Conservation (phyloP, 2,113 vertebrate genomes). For the Leucopsar rothschildi region DNA sequence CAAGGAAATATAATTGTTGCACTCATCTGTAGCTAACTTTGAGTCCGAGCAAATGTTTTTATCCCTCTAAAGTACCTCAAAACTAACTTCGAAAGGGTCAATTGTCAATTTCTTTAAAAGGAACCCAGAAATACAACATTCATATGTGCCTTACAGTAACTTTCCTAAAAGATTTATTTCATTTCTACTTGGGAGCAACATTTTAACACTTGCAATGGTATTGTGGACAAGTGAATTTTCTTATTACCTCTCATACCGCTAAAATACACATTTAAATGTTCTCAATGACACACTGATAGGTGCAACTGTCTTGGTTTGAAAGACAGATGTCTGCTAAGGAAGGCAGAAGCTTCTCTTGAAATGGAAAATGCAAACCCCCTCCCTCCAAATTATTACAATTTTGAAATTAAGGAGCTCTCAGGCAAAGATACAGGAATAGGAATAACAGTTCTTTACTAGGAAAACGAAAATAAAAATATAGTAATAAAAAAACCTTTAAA, state of each 20-base stretch:
- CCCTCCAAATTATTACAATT: no score
- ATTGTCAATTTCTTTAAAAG: neutral
- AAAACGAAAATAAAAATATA: no score
- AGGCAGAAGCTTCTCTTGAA: no score
- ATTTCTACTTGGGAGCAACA: conserved; percentile 22
- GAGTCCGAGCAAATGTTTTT: neutral
- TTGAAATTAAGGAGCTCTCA: no score
- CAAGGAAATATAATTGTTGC: neutral
- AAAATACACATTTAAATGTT: neutral
- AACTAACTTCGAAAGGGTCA: neutral
- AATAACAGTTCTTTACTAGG: no score
- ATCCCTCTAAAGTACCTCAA: neutral
- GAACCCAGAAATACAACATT: neutral
- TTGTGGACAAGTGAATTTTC: neutral
- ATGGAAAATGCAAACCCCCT: no score
- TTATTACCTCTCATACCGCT: neutral
- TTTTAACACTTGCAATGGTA: neutral
- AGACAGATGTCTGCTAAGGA: no score
- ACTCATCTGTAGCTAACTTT: neutral
- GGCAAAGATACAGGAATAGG: no score
- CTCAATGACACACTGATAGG: neutral
- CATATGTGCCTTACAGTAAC: neutral
- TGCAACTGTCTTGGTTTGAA: neutral
- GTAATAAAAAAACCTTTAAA: no score
- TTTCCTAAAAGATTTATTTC: conserved; percentile 18